Evolutionary conservation across 2,888 invertebrate species (phyloP).

Genomic region (Rhagonycha lutea): DNA sequence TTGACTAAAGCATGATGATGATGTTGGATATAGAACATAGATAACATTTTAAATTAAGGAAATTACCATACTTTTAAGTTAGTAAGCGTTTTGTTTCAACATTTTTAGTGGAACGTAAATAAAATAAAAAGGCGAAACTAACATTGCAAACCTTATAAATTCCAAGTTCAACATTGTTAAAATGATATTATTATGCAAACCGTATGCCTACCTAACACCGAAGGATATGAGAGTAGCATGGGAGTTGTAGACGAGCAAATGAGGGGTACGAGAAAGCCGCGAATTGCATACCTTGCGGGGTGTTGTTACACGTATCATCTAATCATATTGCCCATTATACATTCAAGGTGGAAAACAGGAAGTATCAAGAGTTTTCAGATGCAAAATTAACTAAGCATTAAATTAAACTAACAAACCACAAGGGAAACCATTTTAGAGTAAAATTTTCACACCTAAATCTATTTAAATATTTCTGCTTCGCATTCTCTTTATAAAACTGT

Average conservation of each 20-base stretch:
- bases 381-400: constrained; percentile 15
- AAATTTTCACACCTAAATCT: not conserved
- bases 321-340: constrained; percentile 23
- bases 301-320: constrained; percentile 19
- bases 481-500: not conserved
- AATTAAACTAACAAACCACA: not conserved
- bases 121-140: constrained; percentile 26
- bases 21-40: constrained; percentile 11
- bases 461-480: not conserved
- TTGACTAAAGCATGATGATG: not conserved
- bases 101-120: constrained; percentile 17
- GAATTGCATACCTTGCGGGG: constrained; percentile 21
- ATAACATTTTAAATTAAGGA: constrained; percentile 13
- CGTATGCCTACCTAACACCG: constrained; percentile 17
- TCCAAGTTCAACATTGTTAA: constrained; percentile 33
- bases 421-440: not conserved
- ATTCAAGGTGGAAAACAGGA: constrained; percentile 18
- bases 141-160: constrained; percentile 33
- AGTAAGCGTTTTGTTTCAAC: constrained; percentile 3
- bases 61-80: constrained; percentile 11
- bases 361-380: constrained; percentile 16
- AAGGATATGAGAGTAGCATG: constrained; percentile 19
- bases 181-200: constrained; percentile 32
- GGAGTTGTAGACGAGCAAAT: constrained; percentile 13
- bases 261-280: constrained; percentile 13